A percentile compares a stretch with the other conserved stretches of the same genome.
Evolutionary conservation across 2,888 invertebrate species (phyloP).

Genomic region (Mylabris sibirica): DNA sequence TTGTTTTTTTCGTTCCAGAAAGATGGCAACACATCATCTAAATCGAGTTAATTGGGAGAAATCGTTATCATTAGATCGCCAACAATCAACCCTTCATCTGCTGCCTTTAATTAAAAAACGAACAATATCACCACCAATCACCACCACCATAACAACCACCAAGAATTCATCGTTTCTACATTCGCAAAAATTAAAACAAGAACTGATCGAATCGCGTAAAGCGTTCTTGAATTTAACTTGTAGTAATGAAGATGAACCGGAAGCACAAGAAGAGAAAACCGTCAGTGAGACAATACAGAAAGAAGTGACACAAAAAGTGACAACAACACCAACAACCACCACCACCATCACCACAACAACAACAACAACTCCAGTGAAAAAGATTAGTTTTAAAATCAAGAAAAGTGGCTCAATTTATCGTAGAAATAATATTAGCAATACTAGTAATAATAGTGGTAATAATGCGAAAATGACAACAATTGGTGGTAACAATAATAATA

Average conservation of each 20-base stretch:
- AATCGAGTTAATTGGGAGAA: constrained; percentile 44
- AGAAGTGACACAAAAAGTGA: neutral
- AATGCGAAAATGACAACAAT: constrained; percentile 61
- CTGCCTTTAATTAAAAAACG: constrained; percentile 4
- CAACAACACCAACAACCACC: neutral
- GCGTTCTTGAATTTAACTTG: constrained; percentile 47
- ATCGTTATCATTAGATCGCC: constrained; percentile 40
- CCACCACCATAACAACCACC: constrained; percentile 12
- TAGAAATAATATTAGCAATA: constrained; percentile 51
- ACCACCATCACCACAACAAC: no score
- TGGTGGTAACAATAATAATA: constrained; percentile 62
- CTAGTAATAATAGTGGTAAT: neutral
- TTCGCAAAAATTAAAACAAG: constrained; percentile 37
- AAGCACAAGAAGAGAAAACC: constrained; percentile 39
- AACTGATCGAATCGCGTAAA: constrained; percentile 49
- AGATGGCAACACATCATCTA: constrained; percentile 41
- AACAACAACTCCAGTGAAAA: constrained; percentile 59
- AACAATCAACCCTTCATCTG: constrained; percentile 1
- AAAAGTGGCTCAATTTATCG: constrained; percentile 62
- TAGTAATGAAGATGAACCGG: constrained; percentile 30
- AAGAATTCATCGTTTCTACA: constrained; percentile 32
- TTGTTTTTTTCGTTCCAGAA: constrained; percentile 26
- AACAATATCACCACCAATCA: neutral
- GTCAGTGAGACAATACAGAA: constrained; percentile 1
- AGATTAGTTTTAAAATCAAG: constrained; percentile 70